Base-by-base conservation (phyloP, 2,888 invertebrate genomes). In the Drosophila kambysellisi region DNA sequence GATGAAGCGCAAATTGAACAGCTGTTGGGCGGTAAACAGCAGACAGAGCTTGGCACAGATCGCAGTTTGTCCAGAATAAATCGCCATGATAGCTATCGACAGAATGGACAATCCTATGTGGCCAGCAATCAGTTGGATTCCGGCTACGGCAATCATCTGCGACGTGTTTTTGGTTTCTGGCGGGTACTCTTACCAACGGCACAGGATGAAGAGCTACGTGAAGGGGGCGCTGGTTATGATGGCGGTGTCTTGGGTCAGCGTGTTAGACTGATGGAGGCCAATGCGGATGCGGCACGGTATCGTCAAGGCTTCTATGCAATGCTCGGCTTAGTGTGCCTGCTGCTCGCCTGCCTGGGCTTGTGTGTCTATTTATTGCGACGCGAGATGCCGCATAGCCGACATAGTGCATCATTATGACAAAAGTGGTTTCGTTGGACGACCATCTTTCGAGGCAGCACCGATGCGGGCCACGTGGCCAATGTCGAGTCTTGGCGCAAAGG, bases 291-390 rank as follows among this genome's bases (percentile, higher is more conserved):
- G 0, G 83, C 89, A 7, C 92, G 93, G 29, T 93, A 93, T 70
- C 92, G 92, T 5, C 93, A 93, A 61, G 93, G 93, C 0, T 93
- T 93, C 68, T 93, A 92, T 70, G 91, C 92, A 5, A 91, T 93
- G 92, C 74, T 93, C 3, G 82, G 85, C 0, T 74, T 93, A 1
- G 92, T 93, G 1, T 91, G 92, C 53, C 60, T 93, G 9, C 83
- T 93, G 0, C 73, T 93, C 20, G 87, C 89, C 0, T 88, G 93
- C 3, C 78, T 93, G 2, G 92, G 92, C 1, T 59, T 93, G 8
- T 93, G 93, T 67, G 91, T 93, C 1, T 93, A 93, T 59, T 74
- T 93, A 25, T 52, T 93, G 25, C 91, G 91, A 1, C 91, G 91
- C 2, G 91, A 92, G 70, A 69, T 91, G 11, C 79, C 91, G 3